These are phyloP conservation scores for Cydia pomonella DNA, from an alignment of 1,140 invertebrate species.

Conservation along the genomic window DNA sequence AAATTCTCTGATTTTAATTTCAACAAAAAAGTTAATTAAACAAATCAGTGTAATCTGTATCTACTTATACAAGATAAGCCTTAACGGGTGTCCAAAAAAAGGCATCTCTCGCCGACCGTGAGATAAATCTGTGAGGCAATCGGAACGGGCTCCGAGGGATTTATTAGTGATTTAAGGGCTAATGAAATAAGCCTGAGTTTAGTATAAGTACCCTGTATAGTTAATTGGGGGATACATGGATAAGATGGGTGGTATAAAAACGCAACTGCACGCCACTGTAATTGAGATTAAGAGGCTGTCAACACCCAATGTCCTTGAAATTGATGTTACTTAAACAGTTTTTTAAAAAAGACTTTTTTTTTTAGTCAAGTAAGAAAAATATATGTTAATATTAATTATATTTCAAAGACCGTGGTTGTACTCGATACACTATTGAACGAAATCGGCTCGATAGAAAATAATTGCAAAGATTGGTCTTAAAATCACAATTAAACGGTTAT, in stretches of 20 bases:
- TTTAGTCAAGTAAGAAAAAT: too few relatives aligned
- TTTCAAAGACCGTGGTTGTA: too few relatives aligned
- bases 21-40: conserved; percentile 5
- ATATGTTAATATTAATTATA: too few relatives aligned
- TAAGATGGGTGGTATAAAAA: neutral
- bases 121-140: conserved; percentile 16
- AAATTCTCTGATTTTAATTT: too few relatives aligned
- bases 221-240: neutral
- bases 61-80: conserved; percentile 2
- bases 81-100: conserved; percentile 23
- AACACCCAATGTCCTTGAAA: too few relatives aligned
- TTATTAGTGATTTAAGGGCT: conserved; percentile 32
- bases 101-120: conserved; percentile 14
- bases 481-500: too few relatives aligned
- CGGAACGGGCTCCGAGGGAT: conserved; percentile 17
- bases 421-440: too few relatives aligned
- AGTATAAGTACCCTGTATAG: conserved; percentile 12
- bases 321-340: too few relatives aligned
- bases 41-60: conserved; percentile 8
- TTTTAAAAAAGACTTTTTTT: too few relatives aligned
- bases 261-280: neutral
- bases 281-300: too few relatives aligned
- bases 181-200: conserved; percentile 22
- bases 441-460: too few relatives aligned
- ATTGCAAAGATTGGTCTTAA: too few relatives aligned